phyloP scores from a whole-genome alignment of 2,888 invertebrate species.

The Hololepta plana region DNA sequence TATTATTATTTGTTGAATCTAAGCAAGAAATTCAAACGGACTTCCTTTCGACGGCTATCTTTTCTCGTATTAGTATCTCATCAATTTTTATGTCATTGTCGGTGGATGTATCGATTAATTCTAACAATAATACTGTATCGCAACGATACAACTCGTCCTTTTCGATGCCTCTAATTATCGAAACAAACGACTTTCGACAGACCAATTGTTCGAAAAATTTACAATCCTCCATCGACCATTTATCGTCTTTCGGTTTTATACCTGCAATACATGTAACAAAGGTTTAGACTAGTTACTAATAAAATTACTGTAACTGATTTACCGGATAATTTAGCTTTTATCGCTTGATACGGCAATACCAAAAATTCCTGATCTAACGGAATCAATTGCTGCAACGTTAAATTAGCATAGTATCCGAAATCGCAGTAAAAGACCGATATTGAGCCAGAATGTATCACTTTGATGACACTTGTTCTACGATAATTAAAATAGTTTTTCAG shows the following conservation, averaged over 20 bases:
- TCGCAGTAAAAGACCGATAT: conserved; percentile 45
- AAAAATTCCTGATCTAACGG: conserved; percentile 36
- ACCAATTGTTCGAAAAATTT: conserved; percentile 53
- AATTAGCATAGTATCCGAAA: conserved; percentile 40
- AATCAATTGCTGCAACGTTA: conserved; percentile 34
- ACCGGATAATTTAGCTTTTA: conserved; percentile 46
- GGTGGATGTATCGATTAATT: conserved; percentile 52
- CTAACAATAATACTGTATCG: conserved; percentile 43
- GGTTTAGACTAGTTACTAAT: neutral
- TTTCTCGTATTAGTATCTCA: conserved; percentile 41
- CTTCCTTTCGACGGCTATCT: conserved; percentile 26
- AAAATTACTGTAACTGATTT: conserved; percentile 10
- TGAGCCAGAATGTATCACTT: conserved; percentile 33
- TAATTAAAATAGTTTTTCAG: conserved; percentile 9
- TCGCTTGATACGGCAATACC: conserved; percentile 43
- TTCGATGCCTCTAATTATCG: conserved; percentile 42
- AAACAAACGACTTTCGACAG: conserved; percentile 49
- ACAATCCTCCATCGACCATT: conserved; percentile 60
- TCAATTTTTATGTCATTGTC: conserved; percentile 48
- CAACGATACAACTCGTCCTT: conserved; percentile 40
- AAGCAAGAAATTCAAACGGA: too few relatives aligned
- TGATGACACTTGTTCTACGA: conserved; percentile 33
- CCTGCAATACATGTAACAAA: conserved; percentile 21
- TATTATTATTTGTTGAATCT: too few relatives aligned
- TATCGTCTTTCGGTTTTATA: conserved; percentile 29